phyloP scores from a whole-genome alignment of 2,888 invertebrate species.

The Hypomecis punctinalis region DNA sequence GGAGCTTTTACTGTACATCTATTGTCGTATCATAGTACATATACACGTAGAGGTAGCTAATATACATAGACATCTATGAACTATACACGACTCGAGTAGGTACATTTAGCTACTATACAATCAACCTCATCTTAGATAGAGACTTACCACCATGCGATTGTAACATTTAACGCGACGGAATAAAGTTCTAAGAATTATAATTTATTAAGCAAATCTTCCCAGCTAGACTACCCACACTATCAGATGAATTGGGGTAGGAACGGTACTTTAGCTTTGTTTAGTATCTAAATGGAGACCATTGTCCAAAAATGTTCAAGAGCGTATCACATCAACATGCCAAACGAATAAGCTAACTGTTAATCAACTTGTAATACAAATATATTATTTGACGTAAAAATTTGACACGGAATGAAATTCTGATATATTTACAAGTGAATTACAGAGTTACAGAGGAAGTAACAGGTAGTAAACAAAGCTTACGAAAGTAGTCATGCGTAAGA shows the following conservation, averaged over 20 bases:
- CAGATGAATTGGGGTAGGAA: slow-evolving; percentile 60
- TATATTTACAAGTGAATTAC: too few species aligned
- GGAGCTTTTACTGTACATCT: too few species aligned
- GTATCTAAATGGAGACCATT: slow-evolving; percentile 38
- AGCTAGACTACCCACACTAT: slow-evolving; percentile 60
- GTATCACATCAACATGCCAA: slow-evolving; percentile 29
- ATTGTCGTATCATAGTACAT: slow-evolving; percentile 61
- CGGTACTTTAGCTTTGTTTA: slow-evolving; percentile 58
- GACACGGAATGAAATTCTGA: too few species aligned
- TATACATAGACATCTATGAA: slow-evolving; percentile 26
- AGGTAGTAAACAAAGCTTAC: neutral
- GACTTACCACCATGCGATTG: slow-evolving; percentile 5
- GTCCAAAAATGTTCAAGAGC: slow-evolving; percentile 35
- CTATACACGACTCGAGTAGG: too few species aligned
- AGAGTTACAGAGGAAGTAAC: neutral
- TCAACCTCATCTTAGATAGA: slow-evolving; percentile 4
- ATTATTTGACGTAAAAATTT: neutral
- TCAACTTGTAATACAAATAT: neutral
- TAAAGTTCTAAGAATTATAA: slow-evolving; percentile 7
- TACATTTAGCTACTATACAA: neutral
- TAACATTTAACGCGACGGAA: slow-evolving; percentile 6
- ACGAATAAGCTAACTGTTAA: slow-evolving; percentile 8
- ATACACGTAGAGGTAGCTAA: slow-evolving; percentile 69
- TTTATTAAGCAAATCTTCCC: neutral
- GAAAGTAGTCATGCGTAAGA: slow-evolving; percentile 24